A percentile compares a stretch with the other conserved stretches of the same genome.
phyloP scores from a whole-genome alignment of 2,113 vertebrate species.

The Cathartes aura region DNA sequence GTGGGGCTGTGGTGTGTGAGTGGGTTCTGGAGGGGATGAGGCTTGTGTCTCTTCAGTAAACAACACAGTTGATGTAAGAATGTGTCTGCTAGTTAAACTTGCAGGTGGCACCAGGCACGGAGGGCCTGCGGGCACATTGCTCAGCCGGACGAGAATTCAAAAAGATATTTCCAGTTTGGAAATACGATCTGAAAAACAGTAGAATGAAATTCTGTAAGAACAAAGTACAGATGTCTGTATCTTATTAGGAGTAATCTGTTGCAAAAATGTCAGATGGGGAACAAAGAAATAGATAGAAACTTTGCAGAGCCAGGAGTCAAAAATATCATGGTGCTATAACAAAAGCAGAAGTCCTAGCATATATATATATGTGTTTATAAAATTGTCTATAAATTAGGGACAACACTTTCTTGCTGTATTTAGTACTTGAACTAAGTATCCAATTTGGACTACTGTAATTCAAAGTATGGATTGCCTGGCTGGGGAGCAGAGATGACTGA shows the following conservation, averaged over 20 bases:
- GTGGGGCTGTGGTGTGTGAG: neutral
- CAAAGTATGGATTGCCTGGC: neutral
- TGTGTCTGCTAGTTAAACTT: neutral
- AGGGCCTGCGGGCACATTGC: neutral
- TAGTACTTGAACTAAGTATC: neutral
- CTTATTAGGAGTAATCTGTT: neutral
- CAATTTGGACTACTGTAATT: neutral
- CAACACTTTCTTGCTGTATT: neutral
- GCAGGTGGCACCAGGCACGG: neutral
- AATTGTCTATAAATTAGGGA: neutral
- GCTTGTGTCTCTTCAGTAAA: neutral
- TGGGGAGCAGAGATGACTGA: neutral
- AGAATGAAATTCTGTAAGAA: neutral
- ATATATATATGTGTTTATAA: neutral
- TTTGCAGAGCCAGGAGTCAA: neutral
- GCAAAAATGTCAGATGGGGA: neutral
- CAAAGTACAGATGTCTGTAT: neutral
- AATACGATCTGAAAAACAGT: neutral
- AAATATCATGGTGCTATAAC: neutral
- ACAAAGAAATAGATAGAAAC: neutral
- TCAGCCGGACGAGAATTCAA: neutral
- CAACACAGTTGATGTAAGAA: rapidly evolving
- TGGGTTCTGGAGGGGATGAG: neutral
- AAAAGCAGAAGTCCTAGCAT: neutral
- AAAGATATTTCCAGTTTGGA: neutral